Evolutionary conservation across 2,797 vertebrate genomes (phyloP), one percentile per base, ranked within the genome.

Genomic region (Australoheros facetus): DNA sequence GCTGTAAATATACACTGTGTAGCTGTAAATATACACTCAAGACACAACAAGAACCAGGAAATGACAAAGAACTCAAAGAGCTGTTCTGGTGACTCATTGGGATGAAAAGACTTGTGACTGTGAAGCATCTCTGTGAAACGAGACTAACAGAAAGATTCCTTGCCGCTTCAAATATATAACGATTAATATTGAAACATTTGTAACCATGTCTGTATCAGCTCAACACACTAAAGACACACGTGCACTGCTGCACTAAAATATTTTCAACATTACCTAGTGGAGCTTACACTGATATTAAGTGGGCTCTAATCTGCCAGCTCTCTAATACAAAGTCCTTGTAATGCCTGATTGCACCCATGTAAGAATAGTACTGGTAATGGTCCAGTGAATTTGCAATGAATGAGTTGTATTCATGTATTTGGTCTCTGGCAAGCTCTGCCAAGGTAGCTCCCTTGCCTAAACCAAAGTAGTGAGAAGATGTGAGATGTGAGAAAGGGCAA

Each of bases 21-120:
- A 48, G 81, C 76, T 77, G 73, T 88, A 91, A 84, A 80, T 74
- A 71, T 56, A 85, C 78, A 77, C 83, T 78, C 11, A 53, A 56
- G 56, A 74, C 23, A 70, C 23, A 70, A 75, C 78, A 56, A 70
- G 32, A 78, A 78, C 73, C 87, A 69, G 80, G 82, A 84, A 88
- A 88, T 87, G 71, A 88, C 88, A 90, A 85, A 89, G 83, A 83
- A 69, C 64, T 56, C 74, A 39, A 17, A 56, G 64, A 51, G 71
- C 37, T 75, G 30, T 60, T 16, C 19, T 19, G 66, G 56, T 92
- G 91, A 92, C 80, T 89, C 89, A 90, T 80, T 53, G 7, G 23
- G 39, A 91, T 81, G 57, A 88, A 86, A 87, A 88, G 54, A 54
- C 75, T 66, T 4, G 72, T 77, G 76, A 87, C 82, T 85, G 30